Evolutionary conservation across 2,113 vertebrate genomes (phyloP).

Genomic region (Nothoprocta perdicaria): DNA sequence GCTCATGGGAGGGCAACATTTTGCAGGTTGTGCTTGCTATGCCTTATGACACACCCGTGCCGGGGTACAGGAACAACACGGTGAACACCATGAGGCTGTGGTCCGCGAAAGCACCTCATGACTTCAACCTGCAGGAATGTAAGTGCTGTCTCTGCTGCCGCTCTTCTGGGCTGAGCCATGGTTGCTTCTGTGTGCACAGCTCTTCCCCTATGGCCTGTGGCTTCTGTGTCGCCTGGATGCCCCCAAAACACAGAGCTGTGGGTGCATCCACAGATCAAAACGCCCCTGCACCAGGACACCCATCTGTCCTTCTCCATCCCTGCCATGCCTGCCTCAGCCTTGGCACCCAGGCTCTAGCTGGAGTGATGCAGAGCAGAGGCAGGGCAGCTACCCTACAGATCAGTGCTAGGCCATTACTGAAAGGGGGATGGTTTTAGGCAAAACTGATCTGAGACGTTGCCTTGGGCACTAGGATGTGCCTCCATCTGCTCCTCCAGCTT

Average conservation of each 20-base stretch:
- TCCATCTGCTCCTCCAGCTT: not conserved
- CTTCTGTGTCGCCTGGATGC: not conserved
- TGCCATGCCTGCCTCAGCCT: accelerated
- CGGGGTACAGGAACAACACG: constrained; percentile 90
- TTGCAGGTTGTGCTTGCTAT: constrained; percentile 87
- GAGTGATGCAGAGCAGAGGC: not conserved
- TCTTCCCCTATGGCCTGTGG: not conserved
- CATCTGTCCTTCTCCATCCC: not conserved
- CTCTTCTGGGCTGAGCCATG: not conserved
- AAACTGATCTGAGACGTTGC: not conserved
- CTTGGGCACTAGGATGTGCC: not conserved
- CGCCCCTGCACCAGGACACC: not conserved
- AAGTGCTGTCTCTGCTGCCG: constrained; percentile 22
- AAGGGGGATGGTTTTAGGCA: not conserved
- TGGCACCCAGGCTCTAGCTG: not conserved
- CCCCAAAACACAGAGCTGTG: not conserved
- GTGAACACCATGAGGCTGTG: constrained; percentile 92
- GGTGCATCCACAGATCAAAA: not conserved
- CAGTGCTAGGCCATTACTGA: not conserved
- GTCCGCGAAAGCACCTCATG: constrained; percentile 89
- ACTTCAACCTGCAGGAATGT: constrained; percentile 91
- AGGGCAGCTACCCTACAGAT: not conserved
- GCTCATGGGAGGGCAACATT: not conserved
- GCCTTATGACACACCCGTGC: constrained; percentile 89
- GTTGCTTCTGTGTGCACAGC: not conserved